phyloP scores from a whole-genome alignment of 2,113 vertebrate species.

The Columba livia region DNA sequence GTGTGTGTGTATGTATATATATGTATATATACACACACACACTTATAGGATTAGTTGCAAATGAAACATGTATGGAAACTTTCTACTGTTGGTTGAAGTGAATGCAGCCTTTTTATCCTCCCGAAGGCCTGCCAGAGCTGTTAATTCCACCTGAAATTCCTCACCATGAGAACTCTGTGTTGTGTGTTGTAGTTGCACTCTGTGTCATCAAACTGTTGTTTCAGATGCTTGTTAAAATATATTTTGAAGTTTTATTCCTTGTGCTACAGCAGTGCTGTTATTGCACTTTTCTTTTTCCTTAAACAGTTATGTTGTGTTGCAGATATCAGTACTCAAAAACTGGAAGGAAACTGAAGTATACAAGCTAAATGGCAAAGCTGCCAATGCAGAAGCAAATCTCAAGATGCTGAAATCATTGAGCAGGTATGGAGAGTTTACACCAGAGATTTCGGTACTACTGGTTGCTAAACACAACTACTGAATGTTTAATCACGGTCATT shows the following conservation, averaged over 20 bases:
- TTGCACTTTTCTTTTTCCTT: not conserved
- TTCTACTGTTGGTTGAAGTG: not conserved
- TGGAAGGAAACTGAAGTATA: conserved; percentile 58
- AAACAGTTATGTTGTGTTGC: not conserved
- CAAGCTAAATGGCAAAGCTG: conserved; percentile 25
- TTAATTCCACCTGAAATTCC: not conserved
- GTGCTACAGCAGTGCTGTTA: not conserved
- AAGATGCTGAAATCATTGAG: conserved; percentile 16
- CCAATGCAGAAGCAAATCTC: conserved; percentile 61
- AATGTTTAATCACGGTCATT: not conserved
- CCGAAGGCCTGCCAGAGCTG: not conserved
- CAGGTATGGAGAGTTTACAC: conserved; percentile 43
- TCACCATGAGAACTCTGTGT: rapidly evolving
- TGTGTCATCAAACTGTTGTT: not conserved
- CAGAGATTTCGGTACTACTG: not conserved
- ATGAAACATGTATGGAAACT: not conserved
- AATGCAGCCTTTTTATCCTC: not conserved
- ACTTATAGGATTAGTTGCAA: not conserved
- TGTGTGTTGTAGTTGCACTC: not conserved
- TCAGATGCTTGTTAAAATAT: not conserved
- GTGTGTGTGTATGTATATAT: rapidly evolving
- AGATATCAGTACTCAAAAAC: conserved; percentile 75
- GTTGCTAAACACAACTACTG: not conserved
- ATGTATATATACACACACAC: no score
- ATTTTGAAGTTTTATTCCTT: not conserved